These are phyloP conservation scores for Lordiphosa collinella DNA, from an alignment of 1,140 invertebrate species.

Conservation along the genomic window DNA sequence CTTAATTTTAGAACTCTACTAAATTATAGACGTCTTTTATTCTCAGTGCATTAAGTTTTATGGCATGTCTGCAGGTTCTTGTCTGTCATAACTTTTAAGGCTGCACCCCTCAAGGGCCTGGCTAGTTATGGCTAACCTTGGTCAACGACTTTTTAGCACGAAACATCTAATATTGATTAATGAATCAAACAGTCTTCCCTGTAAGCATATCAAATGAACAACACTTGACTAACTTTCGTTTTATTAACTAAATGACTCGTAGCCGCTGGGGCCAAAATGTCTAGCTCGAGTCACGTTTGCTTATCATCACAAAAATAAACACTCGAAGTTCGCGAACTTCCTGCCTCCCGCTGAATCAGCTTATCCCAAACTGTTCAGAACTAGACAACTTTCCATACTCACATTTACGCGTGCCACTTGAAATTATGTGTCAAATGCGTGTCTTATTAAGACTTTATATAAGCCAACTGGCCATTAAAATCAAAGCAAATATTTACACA, in stretches of 20 bases:
- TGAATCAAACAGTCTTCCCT: neutral
- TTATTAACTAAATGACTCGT: conserved; percentile 14
- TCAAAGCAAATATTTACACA: conserved; percentile 58
- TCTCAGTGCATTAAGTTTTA: neutral
- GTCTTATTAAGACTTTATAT: conserved; percentile 41
- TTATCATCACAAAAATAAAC: conserved; percentile 51
- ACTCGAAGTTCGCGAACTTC: conserved; percentile 21
- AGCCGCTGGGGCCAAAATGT: conserved; percentile 29
- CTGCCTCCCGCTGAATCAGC: conserved; percentile 45
- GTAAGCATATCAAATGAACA: conserved; percentile 21
- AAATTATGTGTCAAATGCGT: conserved; percentile 59
- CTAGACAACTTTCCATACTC: conserved; percentile 46
- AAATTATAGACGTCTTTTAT: neutral
- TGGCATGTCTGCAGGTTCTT: conserved; percentile 38
- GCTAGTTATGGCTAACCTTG: conserved; percentile 2
- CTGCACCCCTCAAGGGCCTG: conserved; percentile 38
- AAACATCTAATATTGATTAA: neutral
- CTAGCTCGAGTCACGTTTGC: conserved; percentile 35
- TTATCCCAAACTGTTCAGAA: neutral
- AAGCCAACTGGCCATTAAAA: conserved; percentile 56
- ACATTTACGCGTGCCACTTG: conserved; percentile 14
- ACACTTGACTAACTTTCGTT: conserved; percentile 7
- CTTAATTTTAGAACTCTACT: too few species aligned
- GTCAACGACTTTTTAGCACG: conserved; percentile 17
- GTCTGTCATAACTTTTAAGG: conserved; percentile 39